Conservation (phyloP, 2,888 invertebrate genomes). For the Hoplodrina ambigua region DNA sequence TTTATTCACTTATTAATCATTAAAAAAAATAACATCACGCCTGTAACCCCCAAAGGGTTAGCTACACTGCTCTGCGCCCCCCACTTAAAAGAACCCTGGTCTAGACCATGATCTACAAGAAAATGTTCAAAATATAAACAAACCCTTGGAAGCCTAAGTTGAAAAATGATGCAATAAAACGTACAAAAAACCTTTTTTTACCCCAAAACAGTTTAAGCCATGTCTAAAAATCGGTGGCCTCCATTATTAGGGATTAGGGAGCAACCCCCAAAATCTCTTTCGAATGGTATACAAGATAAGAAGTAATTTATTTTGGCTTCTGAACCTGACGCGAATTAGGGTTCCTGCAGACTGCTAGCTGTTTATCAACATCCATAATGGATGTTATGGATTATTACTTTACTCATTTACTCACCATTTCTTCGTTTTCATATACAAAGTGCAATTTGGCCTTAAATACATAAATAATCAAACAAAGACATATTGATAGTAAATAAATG, state of each 20-base stretch:
- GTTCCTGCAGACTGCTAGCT: background rate
- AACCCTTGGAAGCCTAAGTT: constrained; percentile 12
- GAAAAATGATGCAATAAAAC: constrained; percentile 42
- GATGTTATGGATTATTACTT: too few relatives aligned
- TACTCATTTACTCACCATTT: too few relatives aligned
- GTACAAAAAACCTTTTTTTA: constrained; percentile 49
- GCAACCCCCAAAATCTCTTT: constrained; percentile 70
- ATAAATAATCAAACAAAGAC: too few relatives aligned
- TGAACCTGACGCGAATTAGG: constrained; percentile 46
- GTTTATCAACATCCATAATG: background rate
- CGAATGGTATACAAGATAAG: constrained; percentile 73
- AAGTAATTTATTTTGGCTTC: constrained; percentile 67
- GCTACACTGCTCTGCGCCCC: too few relatives aligned
- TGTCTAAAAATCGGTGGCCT: constrained; percentile 65
- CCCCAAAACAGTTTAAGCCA: constrained; percentile 41
- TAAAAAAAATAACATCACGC: too few relatives aligned
- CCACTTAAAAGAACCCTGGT: too few relatives aligned
- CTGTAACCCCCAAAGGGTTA: too few relatives aligned
- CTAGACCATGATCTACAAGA: too few relatives aligned
- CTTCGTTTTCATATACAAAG: too few relatives aligned
- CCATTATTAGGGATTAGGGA: constrained; percentile 73
- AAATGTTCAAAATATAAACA: background rate
- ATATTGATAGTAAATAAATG: too few relatives aligned
- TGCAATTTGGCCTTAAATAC: too few relatives aligned
- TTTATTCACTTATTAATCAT: too few relatives aligned